Evolutionary conservation across 2,888 invertebrate genomes (phyloP).

Genomic region (Caenorhabditis angaria): DNA sequence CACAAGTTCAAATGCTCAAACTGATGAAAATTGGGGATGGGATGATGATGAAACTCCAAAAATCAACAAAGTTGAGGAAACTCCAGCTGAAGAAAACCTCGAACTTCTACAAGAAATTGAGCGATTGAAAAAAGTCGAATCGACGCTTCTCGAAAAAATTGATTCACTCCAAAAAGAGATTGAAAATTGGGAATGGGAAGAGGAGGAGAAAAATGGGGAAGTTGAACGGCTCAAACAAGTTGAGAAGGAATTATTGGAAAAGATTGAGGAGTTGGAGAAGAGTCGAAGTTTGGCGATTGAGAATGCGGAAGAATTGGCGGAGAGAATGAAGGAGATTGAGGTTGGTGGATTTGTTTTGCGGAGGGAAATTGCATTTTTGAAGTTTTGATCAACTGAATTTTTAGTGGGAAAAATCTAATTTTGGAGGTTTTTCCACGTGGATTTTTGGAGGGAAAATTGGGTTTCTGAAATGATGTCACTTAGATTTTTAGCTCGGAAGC

Average conservation of each 20-base stretch:
- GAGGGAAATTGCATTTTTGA: too few relatives aligned
- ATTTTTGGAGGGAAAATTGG: too few relatives aligned
- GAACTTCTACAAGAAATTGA: neutral
- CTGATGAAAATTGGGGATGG: constrained; percentile 25
- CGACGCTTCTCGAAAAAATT: too few relatives aligned
- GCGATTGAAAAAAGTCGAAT: constrained; percentile 5
- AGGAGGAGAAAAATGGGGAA: constrained; percentile 4
- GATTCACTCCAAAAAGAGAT: neutral
- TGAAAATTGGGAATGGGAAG: constrained; percentile 13
- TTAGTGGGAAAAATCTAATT: too few relatives aligned
- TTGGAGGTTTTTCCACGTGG: too few relatives aligned
- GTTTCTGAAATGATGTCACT: too few relatives aligned
- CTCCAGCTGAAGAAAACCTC: neutral
- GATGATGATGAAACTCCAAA: constrained; percentile 12
- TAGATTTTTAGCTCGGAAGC: too few relatives aligned
- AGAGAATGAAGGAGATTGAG: neutral
- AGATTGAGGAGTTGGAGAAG: neutral
- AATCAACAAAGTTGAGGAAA: neutral
- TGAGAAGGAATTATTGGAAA: neutral
- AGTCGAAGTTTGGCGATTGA: too few relatives aligned
- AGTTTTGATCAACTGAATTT: too few relatives aligned
- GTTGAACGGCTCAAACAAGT: constrained; percentile 7
- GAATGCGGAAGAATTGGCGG: neutral
- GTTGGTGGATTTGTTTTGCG: too few relatives aligned
- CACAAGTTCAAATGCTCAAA: neutral